phyloP scores from a whole-genome alignment of 1,140 invertebrate species.

The Chionoecetes opilio region DNA sequence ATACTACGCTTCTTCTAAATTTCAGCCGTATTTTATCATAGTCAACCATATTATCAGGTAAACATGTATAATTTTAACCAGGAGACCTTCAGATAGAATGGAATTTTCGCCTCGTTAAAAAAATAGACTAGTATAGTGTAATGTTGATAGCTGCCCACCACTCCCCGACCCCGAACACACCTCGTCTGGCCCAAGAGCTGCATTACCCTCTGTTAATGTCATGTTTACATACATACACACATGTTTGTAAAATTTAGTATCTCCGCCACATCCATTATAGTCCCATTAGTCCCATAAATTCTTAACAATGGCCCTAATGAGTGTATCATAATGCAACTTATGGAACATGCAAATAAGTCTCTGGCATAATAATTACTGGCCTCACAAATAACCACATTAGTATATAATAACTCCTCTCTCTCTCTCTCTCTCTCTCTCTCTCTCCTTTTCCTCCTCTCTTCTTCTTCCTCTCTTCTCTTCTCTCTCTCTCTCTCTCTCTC shows the following conservation, averaged over 20 bases:
- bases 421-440: constrained; percentile 27
- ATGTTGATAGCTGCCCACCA: no score
- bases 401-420: neutral
- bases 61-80: no score
- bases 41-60: no score
- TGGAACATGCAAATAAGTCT: constrained; percentile 1
- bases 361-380: neutral
- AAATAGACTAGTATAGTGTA: no score
- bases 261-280: constrained; percentile 27
- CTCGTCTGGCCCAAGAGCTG: neutral
- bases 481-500: neutral
- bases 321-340: neutral
- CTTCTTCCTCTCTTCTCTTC: no score
- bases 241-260: neutral
- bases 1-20: no score
- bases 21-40: no score
- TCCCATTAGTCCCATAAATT: constrained; percentile 9
- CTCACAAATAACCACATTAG: neutral
- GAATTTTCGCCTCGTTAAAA: no score
- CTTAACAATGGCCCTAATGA: constrained; percentile 5
- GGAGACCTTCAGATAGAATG: no score
- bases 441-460: neutral
- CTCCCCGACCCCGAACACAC: no score
- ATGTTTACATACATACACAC: constrained; percentile 2
- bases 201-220: neutral